Percentiles rank a stretch among this genome's conserved stretches.
These are phyloP conservation scores for Rhingia rostrata DNA, from an alignment of 2,888 invertebrate genomes.

Conservation along the genomic window DNA sequence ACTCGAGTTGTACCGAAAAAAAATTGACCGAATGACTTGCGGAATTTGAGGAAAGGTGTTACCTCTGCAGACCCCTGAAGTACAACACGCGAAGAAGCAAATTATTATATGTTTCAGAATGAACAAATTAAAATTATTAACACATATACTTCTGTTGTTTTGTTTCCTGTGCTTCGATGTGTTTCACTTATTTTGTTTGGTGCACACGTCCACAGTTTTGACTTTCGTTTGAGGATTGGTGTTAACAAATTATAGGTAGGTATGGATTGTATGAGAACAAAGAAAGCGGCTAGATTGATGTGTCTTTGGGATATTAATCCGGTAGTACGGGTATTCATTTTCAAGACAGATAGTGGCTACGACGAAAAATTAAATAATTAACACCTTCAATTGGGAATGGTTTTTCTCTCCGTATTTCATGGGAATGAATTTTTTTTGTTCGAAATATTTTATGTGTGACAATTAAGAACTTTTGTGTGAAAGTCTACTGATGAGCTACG, in stretches of 20 bases:
- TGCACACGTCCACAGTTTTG: slow-evolving; percentile 14
- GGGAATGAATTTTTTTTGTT: slow-evolving; percentile 28
- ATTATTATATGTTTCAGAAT: slow-evolving; percentile 15
- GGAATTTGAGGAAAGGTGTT: slow-evolving; percentile 43
- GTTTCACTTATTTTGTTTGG: slow-evolving; percentile 3
- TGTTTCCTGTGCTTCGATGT: slow-evolving; percentile 9
- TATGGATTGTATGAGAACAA: slow-evolving; percentile 23
- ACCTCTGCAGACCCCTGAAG: neutral
- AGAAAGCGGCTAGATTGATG: slow-evolving; percentile 42
- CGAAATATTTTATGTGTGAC: neutral
- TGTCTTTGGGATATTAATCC: slow-evolving; percentile 26
- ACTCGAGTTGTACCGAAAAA: slow-evolving; percentile 22
- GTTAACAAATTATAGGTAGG: slow-evolving; percentile 36
- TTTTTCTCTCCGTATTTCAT: slow-evolving; percentile 21
- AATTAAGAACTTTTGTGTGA: slow-evolving; percentile 29
- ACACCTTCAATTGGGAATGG: slow-evolving; percentile 38
- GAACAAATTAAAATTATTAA: neutral
- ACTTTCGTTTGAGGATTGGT: slow-evolving; percentile 35
- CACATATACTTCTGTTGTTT: slow-evolving; percentile 11
- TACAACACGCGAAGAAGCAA: slow-evolving; percentile 3
- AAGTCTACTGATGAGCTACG: neutral
- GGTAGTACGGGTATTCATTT: slow-evolving; percentile 38
- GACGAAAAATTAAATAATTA: slow-evolving; percentile 43
- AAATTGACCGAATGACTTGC: slow-evolving; percentile 58
- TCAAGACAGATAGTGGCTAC: slow-evolving; percentile 31